phyloP scores from a whole-genome alignment of 2,888 invertebrate species.

The Synergus gifuensis region DNA sequence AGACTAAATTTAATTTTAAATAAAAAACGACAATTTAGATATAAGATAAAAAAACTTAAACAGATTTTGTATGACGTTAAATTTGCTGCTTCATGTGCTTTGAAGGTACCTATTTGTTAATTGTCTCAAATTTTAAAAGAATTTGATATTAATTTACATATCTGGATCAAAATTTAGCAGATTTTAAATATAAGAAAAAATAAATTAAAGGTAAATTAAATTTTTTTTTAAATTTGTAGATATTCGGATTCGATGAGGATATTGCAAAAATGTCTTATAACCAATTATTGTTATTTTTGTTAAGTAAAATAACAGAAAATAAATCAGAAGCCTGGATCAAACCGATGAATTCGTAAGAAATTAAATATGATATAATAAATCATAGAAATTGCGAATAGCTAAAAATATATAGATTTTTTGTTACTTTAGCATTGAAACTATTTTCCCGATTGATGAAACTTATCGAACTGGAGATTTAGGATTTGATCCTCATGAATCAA shows the following conservation, averaged over 20 bases:
- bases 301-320: constrained; percentile 53
- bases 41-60: constrained; percentile 54
- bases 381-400: constrained; percentile 35
- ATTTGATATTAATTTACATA: neutral
- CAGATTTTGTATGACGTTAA: constrained; percentile 63
- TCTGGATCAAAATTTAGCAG: too few species aligned
- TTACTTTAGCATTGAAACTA: constrained; percentile 48
- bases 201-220: neutral
- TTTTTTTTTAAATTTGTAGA: constrained; percentile 5
- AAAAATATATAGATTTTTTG: constrained; percentile 44
- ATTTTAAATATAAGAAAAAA: neutral
- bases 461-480: constrained; percentile 60
- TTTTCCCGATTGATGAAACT: constrained; percentile 49
- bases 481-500: constrained; percentile 57
- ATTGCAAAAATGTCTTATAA: constrained; percentile 56
- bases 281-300: constrained; percentile 55
- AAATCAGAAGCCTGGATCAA: constrained; percentile 37
- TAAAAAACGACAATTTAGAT: constrained; percentile 49
- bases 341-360: constrained; percentile 51
- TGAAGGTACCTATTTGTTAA: constrained; percentile 56
- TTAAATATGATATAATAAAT: neutral
- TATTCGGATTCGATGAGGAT: constrained; percentile 47
- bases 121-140: neutral
- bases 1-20: constrained; percentile 54
- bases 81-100: constrained; percentile 60